A percentile compares a stretch with the other conserved stretches of the same genome.
phyloP scores from a whole-genome alignment of 2,797 vertebrate genomes.

The Enteromius viviparus region DNA sequence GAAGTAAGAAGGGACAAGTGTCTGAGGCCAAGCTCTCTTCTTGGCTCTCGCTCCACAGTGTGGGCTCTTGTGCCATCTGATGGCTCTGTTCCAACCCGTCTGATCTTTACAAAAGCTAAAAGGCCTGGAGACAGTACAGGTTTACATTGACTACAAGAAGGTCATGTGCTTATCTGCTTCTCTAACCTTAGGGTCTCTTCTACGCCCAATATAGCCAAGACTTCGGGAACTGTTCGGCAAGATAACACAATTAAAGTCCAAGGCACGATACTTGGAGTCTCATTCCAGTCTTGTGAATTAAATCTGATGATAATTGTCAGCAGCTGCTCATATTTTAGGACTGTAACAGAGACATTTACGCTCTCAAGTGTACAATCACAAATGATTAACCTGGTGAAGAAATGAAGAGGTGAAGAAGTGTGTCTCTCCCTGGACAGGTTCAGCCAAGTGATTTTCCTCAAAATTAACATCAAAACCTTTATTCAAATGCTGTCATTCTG shows the following conservation, averaged over 20 bases:
- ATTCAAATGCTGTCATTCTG: conserved; percentile 15
- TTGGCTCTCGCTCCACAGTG: conserved; percentile 73
- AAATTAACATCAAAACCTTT: conserved; percentile 49
- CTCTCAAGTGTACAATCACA: conserved; percentile 47
- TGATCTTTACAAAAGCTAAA: conserved; percentile 80
- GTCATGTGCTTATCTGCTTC: conserved; percentile 78
- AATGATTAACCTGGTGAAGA: conserved; percentile 55
- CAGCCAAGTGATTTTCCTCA: conserved; percentile 39
- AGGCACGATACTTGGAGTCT: conserved; percentile 58
- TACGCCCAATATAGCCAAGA: conserved; percentile 76
- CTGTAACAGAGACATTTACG: conserved; percentile 48
- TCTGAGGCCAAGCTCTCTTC: conserved; percentile 70
- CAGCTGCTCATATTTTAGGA: conserved; percentile 52
- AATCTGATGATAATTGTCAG: conserved; percentile 54
- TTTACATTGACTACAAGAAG: conserved; percentile 76
- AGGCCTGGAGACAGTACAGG: conserved; percentile 79
- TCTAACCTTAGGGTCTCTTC: conserved; percentile 77
- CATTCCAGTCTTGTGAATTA: conserved; percentile 41
- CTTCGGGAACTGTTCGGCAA: conserved; percentile 74
- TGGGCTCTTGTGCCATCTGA: conserved; percentile 75
- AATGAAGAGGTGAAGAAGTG: conserved; percentile 48
- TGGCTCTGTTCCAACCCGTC: conserved; percentile 81
- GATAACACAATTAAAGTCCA: conserved; percentile 69
- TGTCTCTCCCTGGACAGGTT: conserved; percentile 36
- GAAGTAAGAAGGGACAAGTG: conserved; percentile 67